Percentiles rank a stretch among this genome's conserved stretches.
Evolutionary conservation across 2,797 vertebrate species (phyloP).

Genomic region (Epinephelus coioides): DNA sequence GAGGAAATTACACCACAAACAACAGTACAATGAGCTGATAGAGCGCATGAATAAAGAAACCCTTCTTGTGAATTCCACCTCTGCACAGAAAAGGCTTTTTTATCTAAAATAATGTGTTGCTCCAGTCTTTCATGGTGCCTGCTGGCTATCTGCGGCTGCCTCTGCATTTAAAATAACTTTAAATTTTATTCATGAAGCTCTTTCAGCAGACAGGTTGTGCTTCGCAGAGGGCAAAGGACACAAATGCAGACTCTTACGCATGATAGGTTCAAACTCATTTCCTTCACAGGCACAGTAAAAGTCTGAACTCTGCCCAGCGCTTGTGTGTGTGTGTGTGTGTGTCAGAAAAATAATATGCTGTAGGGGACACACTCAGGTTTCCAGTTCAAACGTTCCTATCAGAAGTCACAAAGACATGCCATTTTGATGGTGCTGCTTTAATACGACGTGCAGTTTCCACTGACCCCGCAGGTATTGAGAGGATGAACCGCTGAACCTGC

Average conservation of each 20-base stretch:
- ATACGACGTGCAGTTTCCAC: conserved; percentile 17
- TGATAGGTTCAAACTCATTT: conserved; percentile 36
- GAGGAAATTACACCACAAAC: conserved; percentile 6
- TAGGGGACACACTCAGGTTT: conserved; percentile 13
- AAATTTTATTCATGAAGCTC: conserved; percentile 48
- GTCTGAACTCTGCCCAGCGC: conserved; percentile 7
- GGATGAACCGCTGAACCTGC: not conserved
- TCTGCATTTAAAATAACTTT: conserved; percentile 40
- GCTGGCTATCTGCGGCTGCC: not conserved
- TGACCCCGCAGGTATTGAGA: conserved; percentile 12
- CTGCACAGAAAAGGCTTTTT: not conserved
- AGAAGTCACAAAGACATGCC: conserved; percentile 2
- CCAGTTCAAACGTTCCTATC: not conserved
- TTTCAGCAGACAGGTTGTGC: conserved; percentile 17
- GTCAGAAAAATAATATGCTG: conserved; percentile 12
- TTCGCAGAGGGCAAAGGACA: conserved; percentile 41
- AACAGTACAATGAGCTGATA: not conserved
- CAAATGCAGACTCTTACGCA: not conserved
- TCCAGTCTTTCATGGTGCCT: conserved; percentile 4
- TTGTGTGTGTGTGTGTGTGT: not conserved
- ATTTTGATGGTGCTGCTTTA: conserved; percentile 9
- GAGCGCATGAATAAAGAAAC: not conserved
- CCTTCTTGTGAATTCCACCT: not conserved
- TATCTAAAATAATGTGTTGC: not conserved
- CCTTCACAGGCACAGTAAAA: not conserved